A percentile compares a stretch with the other conserved stretches of the same genome.
phyloP scores from a whole-genome alignment of 2,113 vertebrate species.

The Aptenodytes forsteri region DNA sequence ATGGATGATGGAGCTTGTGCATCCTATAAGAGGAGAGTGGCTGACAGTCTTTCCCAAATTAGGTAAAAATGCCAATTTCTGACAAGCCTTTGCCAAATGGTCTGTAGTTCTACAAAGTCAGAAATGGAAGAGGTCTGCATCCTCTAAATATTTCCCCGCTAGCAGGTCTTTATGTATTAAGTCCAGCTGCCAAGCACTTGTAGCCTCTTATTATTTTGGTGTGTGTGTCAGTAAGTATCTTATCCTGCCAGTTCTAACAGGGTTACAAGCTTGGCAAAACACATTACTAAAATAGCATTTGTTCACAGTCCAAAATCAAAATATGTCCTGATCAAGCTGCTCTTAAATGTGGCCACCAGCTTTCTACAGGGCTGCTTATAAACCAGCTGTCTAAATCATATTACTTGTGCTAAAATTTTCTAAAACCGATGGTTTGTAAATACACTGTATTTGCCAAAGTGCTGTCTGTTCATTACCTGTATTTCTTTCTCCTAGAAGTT shows the following conservation, averaged over 20 bases:
- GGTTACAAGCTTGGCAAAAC: constrained; percentile 8
- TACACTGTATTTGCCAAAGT: not conserved
- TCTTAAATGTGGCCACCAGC: not conserved
- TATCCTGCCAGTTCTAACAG: constrained; percentile 14
- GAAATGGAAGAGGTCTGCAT: not conserved
- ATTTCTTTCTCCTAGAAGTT: not conserved
- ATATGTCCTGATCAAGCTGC: not conserved
- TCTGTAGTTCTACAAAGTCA: not conserved
- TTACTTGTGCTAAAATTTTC: not conserved
- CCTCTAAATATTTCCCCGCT: not conserved
- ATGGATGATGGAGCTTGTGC: not conserved
- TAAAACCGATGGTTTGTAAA: not conserved
- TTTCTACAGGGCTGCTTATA: not conserved
- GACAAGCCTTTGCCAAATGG: not conserved
- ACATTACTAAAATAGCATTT: not conserved
- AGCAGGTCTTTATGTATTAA: not conserved
- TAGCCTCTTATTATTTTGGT: constrained; percentile 20
- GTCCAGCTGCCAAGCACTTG: constrained; percentile 21
- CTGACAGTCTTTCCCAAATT: constrained; percentile 3
- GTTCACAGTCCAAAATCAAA: not conserved
- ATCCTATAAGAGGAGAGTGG: not conserved
- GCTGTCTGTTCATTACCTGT: not conserved
- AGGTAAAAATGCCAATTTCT: constrained; percentile 4
- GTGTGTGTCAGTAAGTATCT: constrained; percentile 27
- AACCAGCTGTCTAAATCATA: not conserved